These are phyloP conservation scores for Salticus scenicus DNA, from an alignment of 2,888 invertebrate species.

Conservation along the genomic window DNA sequence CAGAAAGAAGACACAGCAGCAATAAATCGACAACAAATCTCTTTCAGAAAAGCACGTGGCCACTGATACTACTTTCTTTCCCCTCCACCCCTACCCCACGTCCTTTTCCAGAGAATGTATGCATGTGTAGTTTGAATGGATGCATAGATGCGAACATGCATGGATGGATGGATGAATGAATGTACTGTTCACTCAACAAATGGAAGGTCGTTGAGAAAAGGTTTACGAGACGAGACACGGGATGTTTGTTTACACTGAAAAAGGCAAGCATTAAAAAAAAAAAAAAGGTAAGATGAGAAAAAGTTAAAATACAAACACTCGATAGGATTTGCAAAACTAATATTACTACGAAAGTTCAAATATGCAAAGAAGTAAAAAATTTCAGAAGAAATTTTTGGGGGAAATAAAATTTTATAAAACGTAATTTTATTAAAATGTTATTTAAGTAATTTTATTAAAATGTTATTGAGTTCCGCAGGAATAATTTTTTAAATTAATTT, in stretches of 20 bases:
- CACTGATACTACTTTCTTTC: slow-evolving; percentile 38
- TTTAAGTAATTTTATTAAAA: too few relatives aligned
- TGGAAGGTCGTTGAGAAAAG: slow-evolving; percentile 59
- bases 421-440: too few relatives aligned
- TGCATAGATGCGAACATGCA: slow-evolving; percentile 32
- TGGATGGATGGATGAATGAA: slow-evolving; percentile 48
- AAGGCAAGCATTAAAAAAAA: slow-evolving; percentile 23
- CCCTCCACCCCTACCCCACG: slow-evolving; percentile 15
- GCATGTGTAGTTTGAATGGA: slow-evolving; percentile 67
- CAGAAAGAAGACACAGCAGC: slow-evolving; percentile 27
- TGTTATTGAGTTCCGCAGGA: too few relatives aligned
- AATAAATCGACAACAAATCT: slow-evolving; percentile 66
- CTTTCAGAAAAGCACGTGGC: slow-evolving; percentile 61
- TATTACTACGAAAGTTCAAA: too few relatives aligned
- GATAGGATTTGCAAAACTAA: too few relatives aligned
- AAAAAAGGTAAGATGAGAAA: slow-evolving; percentile 18
- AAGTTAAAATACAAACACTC: too few relatives aligned
- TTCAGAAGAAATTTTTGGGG: too few relatives aligned
- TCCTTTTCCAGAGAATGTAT: slow-evolving; percentile 47
- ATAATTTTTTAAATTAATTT: too few relatives aligned
- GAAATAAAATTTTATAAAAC: too few relatives aligned
- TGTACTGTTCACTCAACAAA: slow-evolving; percentile 27
- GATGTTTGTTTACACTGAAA: slow-evolving; percentile 50
- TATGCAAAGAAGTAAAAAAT: too few relatives aligned
- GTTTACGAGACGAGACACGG: slow-evolving; percentile 44